Evolutionary conservation across 2,888 invertebrate genomes (phyloP), one percentile per base, ranked within the genome.

Genomic region (Orgyia antiqua): DNA sequence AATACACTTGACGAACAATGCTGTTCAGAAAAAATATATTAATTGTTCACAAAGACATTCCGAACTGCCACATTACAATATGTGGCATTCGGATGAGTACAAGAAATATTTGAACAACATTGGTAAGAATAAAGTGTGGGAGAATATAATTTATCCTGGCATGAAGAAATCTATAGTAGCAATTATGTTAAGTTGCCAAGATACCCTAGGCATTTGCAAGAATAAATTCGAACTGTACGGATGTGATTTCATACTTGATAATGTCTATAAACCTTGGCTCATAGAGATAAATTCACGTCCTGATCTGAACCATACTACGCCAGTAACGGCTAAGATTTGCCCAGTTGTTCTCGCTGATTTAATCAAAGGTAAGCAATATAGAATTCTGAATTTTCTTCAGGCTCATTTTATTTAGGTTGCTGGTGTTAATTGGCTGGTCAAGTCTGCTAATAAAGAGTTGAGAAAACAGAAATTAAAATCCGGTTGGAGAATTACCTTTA

Each of bases 231-330:
- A 97, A 70, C 67, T 96, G 19, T 97, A 95, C 64, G 97, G 97
- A 4, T 96, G 96, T 30, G 97, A 98, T 77, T 97, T 97, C 68
- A 93, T 97, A 87, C 70, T 97, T 19, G 93, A 94, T 34, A 92
- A 95, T 57, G 92, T 94, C 55, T 94, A 91, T 51, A 89, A 91
- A 40, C 96, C 96, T 0, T 96, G 96, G 93, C 78, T 97, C 39
- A 94, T 98, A 53, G 97, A 98, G 86, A 96, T 97, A 45, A 97
- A 98, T 82, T 93, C 94, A 1, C 92, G 93, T 60, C 97, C 97
- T 0, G 93, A 95, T 71, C 89, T 97, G 74, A 87, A 89, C 39
- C 88, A 91, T 11, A 95, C 94, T 13, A 97, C 97, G 0, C 89
- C 90, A 33, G 91, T 97, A 7, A 97, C 97, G 0, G 91, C 93